Evolutionary conservation across 2,888 invertebrate genomes (phyloP).

Genomic region (Cheiracanthium punctorium): DNA sequence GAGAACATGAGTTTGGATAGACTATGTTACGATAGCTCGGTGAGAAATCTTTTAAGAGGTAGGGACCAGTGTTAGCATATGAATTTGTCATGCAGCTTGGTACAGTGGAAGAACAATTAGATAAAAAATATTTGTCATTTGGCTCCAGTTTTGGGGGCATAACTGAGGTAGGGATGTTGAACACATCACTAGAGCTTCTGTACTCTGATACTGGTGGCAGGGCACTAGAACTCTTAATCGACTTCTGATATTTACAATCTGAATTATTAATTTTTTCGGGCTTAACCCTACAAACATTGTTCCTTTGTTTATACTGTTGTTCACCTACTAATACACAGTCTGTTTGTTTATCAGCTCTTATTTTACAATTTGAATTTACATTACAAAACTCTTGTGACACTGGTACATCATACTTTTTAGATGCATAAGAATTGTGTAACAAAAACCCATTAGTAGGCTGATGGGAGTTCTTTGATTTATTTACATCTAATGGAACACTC

Average conservation of each 20-base stretch:
- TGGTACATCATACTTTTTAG: conserved; percentile 39
- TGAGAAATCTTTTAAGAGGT: conserved; percentile 24
- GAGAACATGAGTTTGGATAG: conserved; percentile 47
- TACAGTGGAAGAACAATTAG: conserved; percentile 52
- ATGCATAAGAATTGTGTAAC: conserved; percentile 13
- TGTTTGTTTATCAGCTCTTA: conserved; percentile 18
- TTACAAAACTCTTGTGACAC: conserved; percentile 23
- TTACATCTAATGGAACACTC: conserved; percentile 1
- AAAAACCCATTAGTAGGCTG: conserved; percentile 29
- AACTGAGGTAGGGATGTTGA: conserved; percentile 66
- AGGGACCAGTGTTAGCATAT: conserved; percentile 45
- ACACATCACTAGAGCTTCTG: conserved; percentile 41
- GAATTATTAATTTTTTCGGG: conserved; percentile 40
- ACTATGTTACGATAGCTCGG: conserved; percentile 41
- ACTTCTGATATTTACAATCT: conserved; percentile 60
- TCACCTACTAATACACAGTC: conserved; percentile 26
- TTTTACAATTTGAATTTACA: conserved; percentile 1
- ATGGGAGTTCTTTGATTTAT: conserved; percentile 27
- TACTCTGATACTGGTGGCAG: conserved; percentile 35
- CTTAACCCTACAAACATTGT: conserved; percentile 36
- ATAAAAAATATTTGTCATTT: conserved; percentile 61
- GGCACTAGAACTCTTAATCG: conserved; percentile 13
- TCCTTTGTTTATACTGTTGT: conserved; percentile 37
- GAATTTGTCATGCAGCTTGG: conserved; percentile 51
- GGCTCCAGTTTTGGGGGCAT: conserved; percentile 53